These are phyloP conservation scores for Antigone vipio DNA, from an alignment of 2,113 vertebrate species.

Conservation along the genomic window DNA sequence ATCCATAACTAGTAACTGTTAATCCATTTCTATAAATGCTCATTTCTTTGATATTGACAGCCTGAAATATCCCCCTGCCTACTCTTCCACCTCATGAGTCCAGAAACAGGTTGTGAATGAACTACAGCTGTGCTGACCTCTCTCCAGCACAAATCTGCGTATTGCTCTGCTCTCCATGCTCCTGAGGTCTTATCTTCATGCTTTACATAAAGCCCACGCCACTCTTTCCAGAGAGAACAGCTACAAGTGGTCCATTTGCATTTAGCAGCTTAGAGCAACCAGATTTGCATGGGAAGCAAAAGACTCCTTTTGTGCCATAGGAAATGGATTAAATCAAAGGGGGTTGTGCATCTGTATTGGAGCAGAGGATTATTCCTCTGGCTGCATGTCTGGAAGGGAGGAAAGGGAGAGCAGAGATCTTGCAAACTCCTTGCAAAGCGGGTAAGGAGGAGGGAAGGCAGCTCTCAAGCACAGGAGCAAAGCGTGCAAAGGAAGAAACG, in stretches of 20 bases:
- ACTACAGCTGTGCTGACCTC: not conserved
- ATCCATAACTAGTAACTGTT: not conserved
- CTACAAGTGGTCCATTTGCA: conserved; percentile 35
- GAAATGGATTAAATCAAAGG: not conserved
- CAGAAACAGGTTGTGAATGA: not conserved
- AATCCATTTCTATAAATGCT: not conserved
- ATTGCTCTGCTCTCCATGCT: not conserved
- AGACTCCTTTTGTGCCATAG: not conserved
- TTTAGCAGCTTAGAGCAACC: not conserved
- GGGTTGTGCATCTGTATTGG: not conserved
- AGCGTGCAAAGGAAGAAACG: fast-evolving
- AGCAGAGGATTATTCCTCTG: not conserved
- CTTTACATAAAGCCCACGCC: not conserved
- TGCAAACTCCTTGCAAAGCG: not conserved
- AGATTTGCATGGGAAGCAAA: conserved; percentile 46
- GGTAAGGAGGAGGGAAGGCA: not conserved
- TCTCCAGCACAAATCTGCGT: not conserved
- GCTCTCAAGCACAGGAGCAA: not conserved
- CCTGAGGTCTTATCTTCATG: not conserved
- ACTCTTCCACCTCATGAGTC: not conserved
- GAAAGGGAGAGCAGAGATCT: not conserved
- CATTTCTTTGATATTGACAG: not conserved
- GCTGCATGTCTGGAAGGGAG: not conserved
- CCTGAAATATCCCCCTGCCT: not conserved
- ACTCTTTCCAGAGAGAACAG: not conserved